Evolutionary conservation across 2,888 invertebrate genomes (phyloP).

Genomic region (Venusia cambrica): DNA sequence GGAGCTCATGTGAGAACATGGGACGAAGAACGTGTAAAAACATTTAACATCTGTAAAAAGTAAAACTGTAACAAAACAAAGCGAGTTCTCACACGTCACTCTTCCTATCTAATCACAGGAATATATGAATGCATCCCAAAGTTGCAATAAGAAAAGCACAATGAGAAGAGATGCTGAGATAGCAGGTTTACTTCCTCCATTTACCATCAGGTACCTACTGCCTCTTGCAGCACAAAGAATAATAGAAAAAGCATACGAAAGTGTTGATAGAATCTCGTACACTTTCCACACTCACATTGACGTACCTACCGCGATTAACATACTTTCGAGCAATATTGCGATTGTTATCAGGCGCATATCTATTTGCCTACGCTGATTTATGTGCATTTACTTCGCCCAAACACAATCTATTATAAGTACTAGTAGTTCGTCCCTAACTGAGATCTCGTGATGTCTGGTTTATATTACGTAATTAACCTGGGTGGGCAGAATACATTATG

Average conservation of each 20-base stretch:
- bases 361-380: not conserved
- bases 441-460: no score
- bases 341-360: conserved; percentile 11
- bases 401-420: no score
- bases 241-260: conserved; percentile 24
- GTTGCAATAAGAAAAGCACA: conserved; percentile 7
- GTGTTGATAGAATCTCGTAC: conserved; percentile 17
- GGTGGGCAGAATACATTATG: no score
- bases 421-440: no score
- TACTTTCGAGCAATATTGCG: conserved; percentile 18
- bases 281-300: conserved; percentile 22
- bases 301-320: conserved; percentile 14
- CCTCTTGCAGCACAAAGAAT: conserved; percentile 19
- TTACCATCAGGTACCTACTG: no score
- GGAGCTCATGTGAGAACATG: no score
- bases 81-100: no score
- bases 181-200: conserved; percentile 13
- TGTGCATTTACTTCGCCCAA: no score
- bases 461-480: no score
- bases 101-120: conserved; percentile 14
- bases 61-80: no score
- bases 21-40: no score
- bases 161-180: conserved; percentile 14
- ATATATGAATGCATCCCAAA: not conserved
- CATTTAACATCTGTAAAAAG: no score